A percentile compares a stretch with the other conserved stretches of the same genome.
Conservation (phyloP, 1,140 invertebrate genomes). For the Dinothrombium tinctorium region DNA sequence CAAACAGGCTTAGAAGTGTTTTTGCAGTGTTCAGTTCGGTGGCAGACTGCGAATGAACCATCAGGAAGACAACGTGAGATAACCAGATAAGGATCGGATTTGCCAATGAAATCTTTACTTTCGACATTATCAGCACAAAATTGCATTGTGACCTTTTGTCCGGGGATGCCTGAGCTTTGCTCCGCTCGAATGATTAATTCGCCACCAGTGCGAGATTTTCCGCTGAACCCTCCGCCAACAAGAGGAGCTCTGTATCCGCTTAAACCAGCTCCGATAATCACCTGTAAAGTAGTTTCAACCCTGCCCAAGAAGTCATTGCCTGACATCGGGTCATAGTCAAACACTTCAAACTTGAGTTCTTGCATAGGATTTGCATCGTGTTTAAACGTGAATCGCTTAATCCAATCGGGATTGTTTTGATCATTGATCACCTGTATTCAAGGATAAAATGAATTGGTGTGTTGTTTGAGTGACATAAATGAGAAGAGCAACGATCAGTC, state of each 20-base stretch:
- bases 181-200: constrained; percentile 23
- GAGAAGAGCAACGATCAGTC: no score
- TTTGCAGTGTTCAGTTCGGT: neutral
- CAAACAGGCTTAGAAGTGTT: constrained; percentile 13
- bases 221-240: no score
- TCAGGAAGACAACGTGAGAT: neutral
- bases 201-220: no score
- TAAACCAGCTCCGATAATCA: neutral
- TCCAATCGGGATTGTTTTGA: neutral
- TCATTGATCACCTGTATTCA: no score
- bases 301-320: constrained; percentile 6
- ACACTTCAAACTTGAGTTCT: neutral
- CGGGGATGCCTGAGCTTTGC: constrained; percentile 24
- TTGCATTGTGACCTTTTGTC: neutral
- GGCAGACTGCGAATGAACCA: neutral
- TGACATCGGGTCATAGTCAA: neutral
- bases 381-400: neutral
- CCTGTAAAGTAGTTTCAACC: neutral
- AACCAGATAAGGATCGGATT: neutral
- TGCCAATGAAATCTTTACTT: neutral
- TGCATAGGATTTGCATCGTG: neutral
- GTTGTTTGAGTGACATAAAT: no score
- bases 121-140: neutral
- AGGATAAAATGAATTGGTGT: no score
- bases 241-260: no score